A percentile compares a stretch with the other conserved stretches of the same genome.
These are phyloP conservation scores for Hirundo rustica DNA, from an alignment of 2,797 vertebrate genomes.

Conservation along the genomic window DNA sequence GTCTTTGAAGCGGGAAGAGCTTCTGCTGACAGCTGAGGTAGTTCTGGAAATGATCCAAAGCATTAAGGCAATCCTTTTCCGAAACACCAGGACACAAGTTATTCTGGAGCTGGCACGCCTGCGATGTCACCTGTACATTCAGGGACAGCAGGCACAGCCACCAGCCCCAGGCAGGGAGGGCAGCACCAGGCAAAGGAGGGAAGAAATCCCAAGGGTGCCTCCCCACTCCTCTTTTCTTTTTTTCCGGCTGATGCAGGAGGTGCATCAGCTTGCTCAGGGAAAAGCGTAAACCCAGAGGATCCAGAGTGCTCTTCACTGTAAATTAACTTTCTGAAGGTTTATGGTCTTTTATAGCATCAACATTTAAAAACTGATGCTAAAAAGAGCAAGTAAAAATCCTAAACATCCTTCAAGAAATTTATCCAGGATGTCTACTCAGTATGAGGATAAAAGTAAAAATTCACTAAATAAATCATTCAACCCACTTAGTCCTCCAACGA, in stretches of 20 bases:
- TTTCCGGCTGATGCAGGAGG: too few relatives aligned
- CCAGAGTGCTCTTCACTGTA: not conserved
- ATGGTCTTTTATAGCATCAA: not conserved
- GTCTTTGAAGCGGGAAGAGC: not conserved
- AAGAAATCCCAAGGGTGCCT: not conserved
- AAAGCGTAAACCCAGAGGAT: not conserved
- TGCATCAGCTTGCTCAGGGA: not conserved
- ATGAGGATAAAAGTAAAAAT: not conserved
- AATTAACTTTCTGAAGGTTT: not conserved
- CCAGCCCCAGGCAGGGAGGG: not conserved
- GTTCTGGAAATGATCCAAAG: not conserved
- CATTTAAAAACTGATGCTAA: not conserved
- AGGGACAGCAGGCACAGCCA: not conserved
- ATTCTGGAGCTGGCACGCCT: fast-evolving
- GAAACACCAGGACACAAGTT: not conserved
- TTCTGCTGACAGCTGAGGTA: not conserved
- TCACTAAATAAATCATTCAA: not conserved
- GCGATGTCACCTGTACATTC: not conserved
- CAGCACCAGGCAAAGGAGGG: not conserved
- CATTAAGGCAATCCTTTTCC: not conserved
- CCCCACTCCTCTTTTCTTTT: not conserved
- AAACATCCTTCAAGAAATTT: not conserved
- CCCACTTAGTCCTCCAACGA: not conserved
- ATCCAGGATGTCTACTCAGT: not conserved
- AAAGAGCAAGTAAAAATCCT: not conserved